Evolutionary conservation across 2,113 vertebrate genomes (phyloP).

Genomic region (Raja brachyura): DNA sequence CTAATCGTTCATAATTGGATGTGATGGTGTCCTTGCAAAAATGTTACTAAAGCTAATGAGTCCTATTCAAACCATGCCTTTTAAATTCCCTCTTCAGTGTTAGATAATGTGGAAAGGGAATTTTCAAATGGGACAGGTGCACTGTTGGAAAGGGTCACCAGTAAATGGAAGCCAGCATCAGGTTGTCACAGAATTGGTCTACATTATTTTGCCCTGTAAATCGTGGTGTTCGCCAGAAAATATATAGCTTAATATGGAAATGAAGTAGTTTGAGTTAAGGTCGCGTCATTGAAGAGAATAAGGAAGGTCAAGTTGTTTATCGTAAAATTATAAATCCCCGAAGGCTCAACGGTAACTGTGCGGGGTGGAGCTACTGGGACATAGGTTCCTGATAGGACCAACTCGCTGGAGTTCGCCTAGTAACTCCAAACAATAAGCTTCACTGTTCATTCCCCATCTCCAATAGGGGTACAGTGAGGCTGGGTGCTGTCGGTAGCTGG

Average conservation of each 20-base stretch:
- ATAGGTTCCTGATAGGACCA: neutral
- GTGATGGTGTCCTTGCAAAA: too few species aligned
- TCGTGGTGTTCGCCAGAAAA: neutral
- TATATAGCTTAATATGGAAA: neutral
- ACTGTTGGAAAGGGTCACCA: neutral
- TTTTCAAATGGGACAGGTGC: neutral
- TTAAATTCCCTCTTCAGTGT: neutral
- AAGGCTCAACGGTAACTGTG: constrained; percentile 32
- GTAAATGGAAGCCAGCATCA: constrained; percentile 18
- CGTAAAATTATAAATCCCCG: neutral
- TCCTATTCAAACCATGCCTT: neutral
- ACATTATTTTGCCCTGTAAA: too few species aligned
- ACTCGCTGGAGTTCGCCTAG: neutral
- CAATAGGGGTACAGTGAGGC: neutral
- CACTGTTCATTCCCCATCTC: neutral
- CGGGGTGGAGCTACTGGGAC: neutral
- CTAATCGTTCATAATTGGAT: too few species aligned
- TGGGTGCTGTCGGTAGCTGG: neutral
- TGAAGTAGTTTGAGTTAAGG: neutral
- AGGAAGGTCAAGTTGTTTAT: constrained; percentile 27
- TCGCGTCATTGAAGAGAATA: constrained; percentile 27
- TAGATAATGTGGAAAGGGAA: too few species aligned
- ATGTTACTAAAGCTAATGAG: neutral
- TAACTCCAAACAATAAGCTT: neutral
- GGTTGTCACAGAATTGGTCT: neutral